phyloP scores from a whole-genome alignment of 2,888 invertebrate genomes.

The Xanthorhoe spadicearia region DNA sequence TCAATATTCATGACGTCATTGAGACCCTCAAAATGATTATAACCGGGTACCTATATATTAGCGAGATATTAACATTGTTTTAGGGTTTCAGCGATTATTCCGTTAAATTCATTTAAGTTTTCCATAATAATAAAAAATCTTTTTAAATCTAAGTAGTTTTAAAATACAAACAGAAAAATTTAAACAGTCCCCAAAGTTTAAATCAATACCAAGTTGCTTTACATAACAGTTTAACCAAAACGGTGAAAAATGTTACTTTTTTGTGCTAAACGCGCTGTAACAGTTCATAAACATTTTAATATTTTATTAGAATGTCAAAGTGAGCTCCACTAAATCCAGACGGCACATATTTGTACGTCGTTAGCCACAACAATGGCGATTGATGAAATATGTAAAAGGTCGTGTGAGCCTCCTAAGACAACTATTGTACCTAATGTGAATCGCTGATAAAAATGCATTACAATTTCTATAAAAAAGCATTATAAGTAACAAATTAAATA shows the following conservation, averaged over 20 bases:
- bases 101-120: no score
- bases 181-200: no score
- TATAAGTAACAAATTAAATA: background rate
- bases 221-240: background rate
- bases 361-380: constrained; percentile 73
- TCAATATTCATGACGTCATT: constrained; percentile 76
- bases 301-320: constrained; percentile 55
- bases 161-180: no score
- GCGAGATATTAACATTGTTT: constrained; percentile 11
- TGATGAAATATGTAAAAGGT: constrained; percentile 78
- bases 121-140: no score
- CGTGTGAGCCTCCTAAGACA: constrained; percentile 57
- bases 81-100: no score
- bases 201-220: background rate
- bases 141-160: no score
- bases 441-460: background rate
- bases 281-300: constrained; percentile 44
- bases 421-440: constrained; percentile 10
- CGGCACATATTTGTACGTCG: constrained; percentile 72
- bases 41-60: constrained; percentile 36
- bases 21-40: constrained; percentile 47
- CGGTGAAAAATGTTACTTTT: background rate
- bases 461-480: background rate
- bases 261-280: background rate
- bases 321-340: constrained; percentile 61